Percentiles rank a stretch among this genome's conserved stretches.
phyloP scores from a whole-genome alignment of 2,113 vertebrate genomes.

The Smithornis capensis region DNA sequence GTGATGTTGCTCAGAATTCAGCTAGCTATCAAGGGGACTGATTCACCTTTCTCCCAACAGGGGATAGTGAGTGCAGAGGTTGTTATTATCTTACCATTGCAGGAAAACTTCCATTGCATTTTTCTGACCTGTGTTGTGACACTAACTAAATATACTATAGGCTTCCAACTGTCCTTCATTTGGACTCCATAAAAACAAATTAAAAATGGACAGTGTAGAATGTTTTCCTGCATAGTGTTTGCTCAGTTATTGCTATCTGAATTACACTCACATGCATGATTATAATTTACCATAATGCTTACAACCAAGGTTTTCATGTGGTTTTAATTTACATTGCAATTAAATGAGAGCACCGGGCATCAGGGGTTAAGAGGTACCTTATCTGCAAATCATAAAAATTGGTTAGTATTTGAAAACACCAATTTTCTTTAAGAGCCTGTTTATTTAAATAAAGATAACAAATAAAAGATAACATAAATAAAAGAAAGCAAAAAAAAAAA shows the following conservation, averaged over 20 bases:
- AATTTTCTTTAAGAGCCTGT: constrained; percentile 20
- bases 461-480: neutral
- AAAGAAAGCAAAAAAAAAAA: neutral
- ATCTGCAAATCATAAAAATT: constrained; percentile 57
- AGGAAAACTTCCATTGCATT: constrained; percentile 38
- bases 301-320: constrained; percentile 51
- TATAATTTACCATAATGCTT: constrained; percentile 68
- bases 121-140: neutral
- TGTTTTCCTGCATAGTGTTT: constrained; percentile 46
- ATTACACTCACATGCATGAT: constrained; percentile 51
- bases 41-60: constrained; percentile 39
- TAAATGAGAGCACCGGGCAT: constrained; percentile 30
- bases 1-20: constrained; percentile 26
- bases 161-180: constrained; percentile 3
- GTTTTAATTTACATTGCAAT: constrained; percentile 60
- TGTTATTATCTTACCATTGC: constrained; percentile 29
- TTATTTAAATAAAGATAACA: constrained; percentile 49
- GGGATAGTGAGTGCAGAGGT: constrained; percentile 25
- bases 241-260: constrained; percentile 43
- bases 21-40: constrained; percentile 13
- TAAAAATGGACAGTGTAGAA: constrained; percentile 32
- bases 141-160: constrained; percentile 9
- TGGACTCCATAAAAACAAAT: constrained; percentile 21
- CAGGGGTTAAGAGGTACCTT: constrained; percentile 46
- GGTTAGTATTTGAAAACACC: constrained; percentile 35